Evolutionary conservation across 2,888 invertebrate genomes (phyloP).

Genomic region (Papilio elwesi): DNA sequence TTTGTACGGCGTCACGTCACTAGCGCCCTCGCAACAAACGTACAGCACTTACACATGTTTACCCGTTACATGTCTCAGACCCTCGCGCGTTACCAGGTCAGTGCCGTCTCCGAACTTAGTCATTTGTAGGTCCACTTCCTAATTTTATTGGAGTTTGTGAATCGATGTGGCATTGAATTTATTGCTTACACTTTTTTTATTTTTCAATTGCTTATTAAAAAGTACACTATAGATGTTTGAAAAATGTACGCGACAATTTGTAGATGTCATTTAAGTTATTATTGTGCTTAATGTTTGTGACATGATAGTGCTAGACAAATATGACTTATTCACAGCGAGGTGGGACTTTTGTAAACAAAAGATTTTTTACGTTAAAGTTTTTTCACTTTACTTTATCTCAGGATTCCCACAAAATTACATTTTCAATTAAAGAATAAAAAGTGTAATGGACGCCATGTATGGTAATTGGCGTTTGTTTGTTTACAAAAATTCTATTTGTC

Average conservation of each 20-base stretch:
- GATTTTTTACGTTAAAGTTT: no score
- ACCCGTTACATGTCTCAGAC: conserved; percentile 74
- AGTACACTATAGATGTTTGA: neutral
- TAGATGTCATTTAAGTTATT: neutral
- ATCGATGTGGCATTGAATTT: neutral
- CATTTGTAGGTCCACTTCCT: no score
- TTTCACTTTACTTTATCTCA: no score
- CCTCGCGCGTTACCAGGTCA: conserved; percentile 77
- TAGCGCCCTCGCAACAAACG: neutral
- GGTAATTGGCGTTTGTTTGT: no score
- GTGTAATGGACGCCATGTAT: no score
- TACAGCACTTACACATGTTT: neutral
- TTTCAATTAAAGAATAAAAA: no score
- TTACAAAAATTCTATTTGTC: no score
- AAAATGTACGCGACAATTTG: neutral
- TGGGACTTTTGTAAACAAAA: no score
- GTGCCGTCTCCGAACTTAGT: conserved; percentile 46
- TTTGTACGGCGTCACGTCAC: no score
- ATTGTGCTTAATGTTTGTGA: conserved; percentile 6
- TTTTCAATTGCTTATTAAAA: neutral
- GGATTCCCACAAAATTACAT: no score
- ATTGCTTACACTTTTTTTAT: neutral
- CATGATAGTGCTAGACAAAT: neutral
- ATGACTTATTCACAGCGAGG: no score
- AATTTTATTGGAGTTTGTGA: neutral